Base-by-base conservation (phyloP, 1,140 invertebrate genomes). In the Drosophila mojavensis region DNA sequence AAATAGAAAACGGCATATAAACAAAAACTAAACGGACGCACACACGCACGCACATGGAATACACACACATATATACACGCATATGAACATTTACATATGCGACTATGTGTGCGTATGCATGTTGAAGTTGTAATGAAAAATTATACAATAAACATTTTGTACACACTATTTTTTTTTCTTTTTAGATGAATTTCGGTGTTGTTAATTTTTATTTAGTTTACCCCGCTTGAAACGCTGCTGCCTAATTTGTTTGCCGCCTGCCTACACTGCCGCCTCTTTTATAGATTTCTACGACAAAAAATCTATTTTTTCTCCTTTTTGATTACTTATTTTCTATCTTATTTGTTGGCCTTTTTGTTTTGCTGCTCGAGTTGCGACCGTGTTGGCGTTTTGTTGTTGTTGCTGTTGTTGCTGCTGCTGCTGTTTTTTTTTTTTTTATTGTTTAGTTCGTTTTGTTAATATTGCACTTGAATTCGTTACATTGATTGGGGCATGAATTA, bases 101-200 rank as follows among this genome's bases (percentile, higher is more conserved):
- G 39, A 56, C 10, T 53, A 4, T 47, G 13, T 69, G 59, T 54
- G 15, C 51, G 30, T 48, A 17, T 61, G 48, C 53, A 36, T 56
- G 36, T 54, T 36, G 30, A 26, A 67, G 55, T 53, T 63, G 66
- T 74, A 74, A 70, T 75, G 60, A 70, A 78, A 83, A 54, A 84
- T 84, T 84, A 84, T 84, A 84, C 81, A 84, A 84, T 83, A 84
- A 84, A 84, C 68, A 84, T 84, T 84, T 84, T 77, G 61, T 71
- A 66, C 68, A 71, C 66, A 76, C 59, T 72, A 74, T 59, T 62
- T 64, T 62, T 64, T 24, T 20, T 20, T 20, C n/a, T 20, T 20
- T 55, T 66, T 58, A 45, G 17, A 36, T 51, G n/a, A 47, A 55
- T 30, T 60, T 11, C 17, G 59, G 6, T 36, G 20, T 47, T 54